A percentile compares a stretch with the other conserved stretches of the same genome.
Evolutionary conservation across 2,888 invertebrate genomes (phyloP).

Genomic region (Tetranychus piercei): DNA sequence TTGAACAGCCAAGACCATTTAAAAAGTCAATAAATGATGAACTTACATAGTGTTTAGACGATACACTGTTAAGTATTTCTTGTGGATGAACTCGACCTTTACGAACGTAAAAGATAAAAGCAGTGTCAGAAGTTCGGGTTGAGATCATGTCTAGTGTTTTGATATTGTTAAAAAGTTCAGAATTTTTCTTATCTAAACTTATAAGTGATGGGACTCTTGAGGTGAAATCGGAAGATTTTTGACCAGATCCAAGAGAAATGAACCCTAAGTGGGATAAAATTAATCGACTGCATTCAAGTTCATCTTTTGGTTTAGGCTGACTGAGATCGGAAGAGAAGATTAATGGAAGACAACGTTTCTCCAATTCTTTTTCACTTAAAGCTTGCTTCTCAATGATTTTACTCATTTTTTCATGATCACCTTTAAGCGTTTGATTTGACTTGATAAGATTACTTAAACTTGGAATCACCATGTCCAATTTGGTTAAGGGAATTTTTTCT

Average conservation of each 20-base stretch:
- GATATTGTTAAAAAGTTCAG: conserved; percentile 59
- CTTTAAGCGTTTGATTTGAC: conserved; percentile 35
- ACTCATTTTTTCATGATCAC: conserved; percentile 48
- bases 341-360: conserved; percentile 21
- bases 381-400: conserved; percentile 36
- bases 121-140: conserved; percentile 69
- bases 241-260: conserved; percentile 33
- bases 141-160: conserved; percentile 66
- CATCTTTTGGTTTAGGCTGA: conserved; percentile 32
- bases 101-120: conserved; percentile 80
- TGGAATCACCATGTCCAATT: conserved; percentile 39
- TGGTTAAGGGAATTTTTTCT: conserved; percentile 56
- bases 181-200: conserved; percentile 48
- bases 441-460: conserved; percentile 17
- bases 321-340: neutral
- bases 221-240: neutral
- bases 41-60: conserved; percentile 30
- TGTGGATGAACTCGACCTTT: conserved; percentile 56
- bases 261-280: conserved; percentile 92
- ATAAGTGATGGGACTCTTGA: conserved; percentile 40
- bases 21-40: conserved; percentile 42
- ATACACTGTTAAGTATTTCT: conserved; percentile 61
- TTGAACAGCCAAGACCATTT: conserved; percentile 66
- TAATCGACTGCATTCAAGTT: conserved; percentile 83
- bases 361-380: conserved; percentile 31